Evolutionary conservation across 2,113 vertebrate species (phyloP).

Genomic region (Bubo bubo): DNA sequence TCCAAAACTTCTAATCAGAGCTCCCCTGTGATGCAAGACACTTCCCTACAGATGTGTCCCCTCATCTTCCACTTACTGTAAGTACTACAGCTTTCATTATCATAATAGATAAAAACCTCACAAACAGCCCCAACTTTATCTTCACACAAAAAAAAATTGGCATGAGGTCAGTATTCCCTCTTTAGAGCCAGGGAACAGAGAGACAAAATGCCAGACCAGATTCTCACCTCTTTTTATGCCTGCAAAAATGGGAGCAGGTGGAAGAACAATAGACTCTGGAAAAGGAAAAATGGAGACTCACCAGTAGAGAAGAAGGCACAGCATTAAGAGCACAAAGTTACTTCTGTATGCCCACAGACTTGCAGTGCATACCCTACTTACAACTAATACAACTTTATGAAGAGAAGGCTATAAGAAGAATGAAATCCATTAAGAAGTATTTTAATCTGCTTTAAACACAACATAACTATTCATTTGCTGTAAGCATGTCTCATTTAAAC

Average conservation of each 20-base stretch:
- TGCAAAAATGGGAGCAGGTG: neutral
- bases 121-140: neutral
- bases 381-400: neutral
- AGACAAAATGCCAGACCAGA: neutral
- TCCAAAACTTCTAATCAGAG: neutral
- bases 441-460: constrained; percentile 48
- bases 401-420: neutral
- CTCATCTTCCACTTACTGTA: neutral
- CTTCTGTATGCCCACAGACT: neutral
- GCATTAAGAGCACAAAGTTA: neutral
- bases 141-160: neutral
- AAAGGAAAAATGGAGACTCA: neutral
- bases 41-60: neutral
- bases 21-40: neutral
- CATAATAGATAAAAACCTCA: neutral
- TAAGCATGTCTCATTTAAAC: constrained; percentile 41
- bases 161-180: neutral
- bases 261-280: neutral
- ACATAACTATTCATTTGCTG: constrained; percentile 23
- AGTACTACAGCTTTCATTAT: neutral
- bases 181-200: neutral
- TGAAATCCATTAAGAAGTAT: constrained; percentile 1
- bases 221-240: neutral
- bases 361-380: neutral
- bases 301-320: neutral